Percentiles rank a stretch among this genome's conserved stretches.
These are phyloP conservation scores for Papio anubis DNA, from an alignment of 2,113 vertebrate species.

Conservation along the genomic window DNA sequence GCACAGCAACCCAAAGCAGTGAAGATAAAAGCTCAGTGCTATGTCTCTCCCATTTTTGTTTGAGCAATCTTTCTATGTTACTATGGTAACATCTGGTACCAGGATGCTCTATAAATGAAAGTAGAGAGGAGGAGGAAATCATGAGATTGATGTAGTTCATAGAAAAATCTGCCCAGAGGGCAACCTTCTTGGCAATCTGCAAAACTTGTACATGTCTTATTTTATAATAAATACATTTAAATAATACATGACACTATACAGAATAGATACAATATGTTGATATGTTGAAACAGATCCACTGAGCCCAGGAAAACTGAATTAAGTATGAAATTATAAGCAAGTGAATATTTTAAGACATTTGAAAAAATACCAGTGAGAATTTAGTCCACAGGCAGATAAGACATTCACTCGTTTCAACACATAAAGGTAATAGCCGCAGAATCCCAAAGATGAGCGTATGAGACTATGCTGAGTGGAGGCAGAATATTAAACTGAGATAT, in stretches of 20 bases:
- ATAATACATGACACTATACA: conserved; percentile 52
- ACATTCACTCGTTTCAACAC: conserved; percentile 44
- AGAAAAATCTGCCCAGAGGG: conserved; percentile 69
- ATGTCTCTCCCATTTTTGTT: conserved; percentile 38
- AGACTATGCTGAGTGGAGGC: neutral
- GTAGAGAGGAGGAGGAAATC: conserved; percentile 37
- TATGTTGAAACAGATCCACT: conserved; percentile 45
- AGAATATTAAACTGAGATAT: neutral
- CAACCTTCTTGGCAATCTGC: conserved; percentile 14
- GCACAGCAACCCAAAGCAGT: neutral
- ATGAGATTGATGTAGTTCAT: conserved; percentile 65
- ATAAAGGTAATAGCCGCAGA: conserved; percentile 2
- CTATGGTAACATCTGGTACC: conserved; percentile 67
- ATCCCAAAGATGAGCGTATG: neutral
- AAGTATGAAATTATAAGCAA: conserved; percentile 61
- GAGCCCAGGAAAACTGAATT: conserved; percentile 55
- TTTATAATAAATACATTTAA: conserved; percentile 66
- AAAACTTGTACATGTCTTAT: conserved; percentile 16
- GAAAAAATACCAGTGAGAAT: conserved; percentile 39
- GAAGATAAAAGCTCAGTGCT: conserved; percentile 37
- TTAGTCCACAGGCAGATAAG: neutral
- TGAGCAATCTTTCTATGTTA: conserved; percentile 66
- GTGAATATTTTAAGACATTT: conserved; percentile 67
- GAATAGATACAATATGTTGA: conserved; percentile 43
- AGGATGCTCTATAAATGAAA: conserved; percentile 72